Evolutionary conservation across 2,888 invertebrate genomes (phyloP), one percentile per base, ranked within the genome.

Genomic region (Sminthurinus aureus): DNA sequence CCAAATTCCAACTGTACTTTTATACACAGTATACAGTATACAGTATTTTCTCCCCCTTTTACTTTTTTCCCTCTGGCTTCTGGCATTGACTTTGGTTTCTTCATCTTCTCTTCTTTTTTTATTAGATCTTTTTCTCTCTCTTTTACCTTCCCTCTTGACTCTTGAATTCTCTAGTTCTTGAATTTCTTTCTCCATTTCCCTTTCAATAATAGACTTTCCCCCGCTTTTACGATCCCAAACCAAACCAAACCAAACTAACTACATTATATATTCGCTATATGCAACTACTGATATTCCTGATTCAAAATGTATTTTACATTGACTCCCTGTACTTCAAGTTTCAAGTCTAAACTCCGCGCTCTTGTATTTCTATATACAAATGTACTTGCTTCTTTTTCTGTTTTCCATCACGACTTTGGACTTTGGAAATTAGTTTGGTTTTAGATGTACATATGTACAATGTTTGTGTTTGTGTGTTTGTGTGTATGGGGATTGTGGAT

Each of bases 181-280:
- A 79, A 79, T 67, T 79, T 79, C 38, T 38, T 38, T 38, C 79
- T 79, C 79, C 79, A 79, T 79, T 79, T 79, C 79, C 79, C 79
- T 79, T 69, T 79, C 79, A 79, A 79, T 79, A 79, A 79, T 79
- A 79, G 79, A 67, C 79, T 79, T 26, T 24, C 69, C 24, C 38
- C 38, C 38, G 38, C 3, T 38, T 38, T 58, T 15, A 58, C 58
- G 22, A 58, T 64, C 24, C 64, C 13, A n/a, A 18, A 18, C 13
- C 0, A 38, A 6, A 38, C 51, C 4, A n/a, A 50, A 15, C 0
- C 51, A 6, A 38, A 12, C 4, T 6, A 50, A 15, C 38, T 38
- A 38, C 38, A 38, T 38, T 38, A 38, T 38, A 38, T 24, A 13
- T 18, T n/a, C 12, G 38, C n/a, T 74, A 26, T 15, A 18, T 38